Conservation (phyloP, 2,797 vertebrate species). For the Zalophus californianus region DNA sequence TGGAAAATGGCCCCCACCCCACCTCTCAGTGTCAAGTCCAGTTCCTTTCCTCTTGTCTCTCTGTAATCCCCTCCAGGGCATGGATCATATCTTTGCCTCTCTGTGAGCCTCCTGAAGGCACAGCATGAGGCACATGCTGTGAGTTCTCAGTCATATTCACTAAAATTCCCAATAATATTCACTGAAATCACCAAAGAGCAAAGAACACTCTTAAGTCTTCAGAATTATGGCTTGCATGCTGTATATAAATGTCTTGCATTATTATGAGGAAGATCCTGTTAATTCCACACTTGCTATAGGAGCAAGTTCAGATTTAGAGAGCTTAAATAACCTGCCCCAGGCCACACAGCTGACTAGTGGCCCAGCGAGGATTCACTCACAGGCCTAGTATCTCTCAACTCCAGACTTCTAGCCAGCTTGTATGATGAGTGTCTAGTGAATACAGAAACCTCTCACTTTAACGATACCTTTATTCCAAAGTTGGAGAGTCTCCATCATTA, state of each 20-base stretch:
- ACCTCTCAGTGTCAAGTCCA: background rate
- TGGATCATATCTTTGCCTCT: background rate
- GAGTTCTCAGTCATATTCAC: background rate
- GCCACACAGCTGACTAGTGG: background rate
- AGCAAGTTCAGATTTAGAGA: background rate
- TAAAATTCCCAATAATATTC: background rate
- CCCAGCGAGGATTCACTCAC: background rate
- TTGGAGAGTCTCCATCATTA: background rate
- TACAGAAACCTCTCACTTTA: background rate
- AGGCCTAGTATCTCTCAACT: background rate
- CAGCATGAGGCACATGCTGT: background rate
- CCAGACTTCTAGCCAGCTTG: background rate
- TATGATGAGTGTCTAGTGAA: background rate
- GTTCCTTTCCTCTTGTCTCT: background rate
- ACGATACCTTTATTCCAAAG: background rate
- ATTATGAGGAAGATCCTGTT: background rate
- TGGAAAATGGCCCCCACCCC: background rate
- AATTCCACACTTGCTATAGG: background rate
- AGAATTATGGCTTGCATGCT: background rate
- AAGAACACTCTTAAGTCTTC: background rate
- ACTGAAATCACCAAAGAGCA: background rate
- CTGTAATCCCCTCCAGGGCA: background rate
- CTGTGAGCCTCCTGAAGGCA: background rate
- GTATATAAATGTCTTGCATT: background rate
- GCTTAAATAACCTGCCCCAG: background rate